Evolutionary conservation across 2,888 invertebrate genomes (phyloP).

Genomic region (Monochamus alternatus): DNA sequence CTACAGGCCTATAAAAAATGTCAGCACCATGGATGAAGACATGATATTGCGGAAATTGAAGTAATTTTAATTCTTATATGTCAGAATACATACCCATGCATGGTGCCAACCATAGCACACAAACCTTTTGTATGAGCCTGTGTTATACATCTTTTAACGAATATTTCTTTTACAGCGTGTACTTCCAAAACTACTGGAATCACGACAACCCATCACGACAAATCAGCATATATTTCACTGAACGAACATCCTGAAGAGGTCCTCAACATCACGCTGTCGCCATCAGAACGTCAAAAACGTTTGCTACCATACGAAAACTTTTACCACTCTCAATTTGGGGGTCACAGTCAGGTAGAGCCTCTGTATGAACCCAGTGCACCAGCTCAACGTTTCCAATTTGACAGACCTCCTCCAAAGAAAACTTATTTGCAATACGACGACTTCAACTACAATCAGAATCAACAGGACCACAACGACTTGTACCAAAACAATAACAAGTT

Average conservation of each 20-base stretch:
- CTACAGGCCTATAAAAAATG: too few species aligned
- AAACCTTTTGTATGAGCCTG: too few species aligned
- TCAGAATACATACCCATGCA: too few species aligned
- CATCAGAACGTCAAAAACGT: conserved; percentile 80
- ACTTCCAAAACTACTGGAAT: conserved; percentile 55
- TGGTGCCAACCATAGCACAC: too few species aligned
- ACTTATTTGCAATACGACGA: conserved; percentile 56
- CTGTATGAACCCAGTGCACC: conserved; percentile 64
- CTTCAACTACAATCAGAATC: conserved; percentile 36
- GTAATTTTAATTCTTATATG: too few species aligned
- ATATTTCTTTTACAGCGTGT: conserved; percentile 35
- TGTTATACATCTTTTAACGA: not conserved
- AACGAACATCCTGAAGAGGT: conserved; percentile 47
- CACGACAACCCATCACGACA: conserved; percentile 60
- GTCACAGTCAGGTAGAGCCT: conserved; percentile 59
- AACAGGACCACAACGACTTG: conserved; percentile 31
- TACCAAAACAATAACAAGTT: conserved; percentile 61
- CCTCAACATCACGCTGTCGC: conserved; percentile 62
- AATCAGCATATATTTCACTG: conserved; percentile 49
- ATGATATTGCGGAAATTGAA: too few species aligned
- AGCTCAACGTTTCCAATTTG: conserved; percentile 68
- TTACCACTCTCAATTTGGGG: conserved; percentile 76
- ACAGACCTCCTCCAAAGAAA: conserved; percentile 62
- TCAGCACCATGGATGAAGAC: too few species aligned
- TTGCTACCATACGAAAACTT: conserved; percentile 89